Conservation (phyloP, 2,797 vertebrate genomes). For the Falco rusticolus region DNA sequence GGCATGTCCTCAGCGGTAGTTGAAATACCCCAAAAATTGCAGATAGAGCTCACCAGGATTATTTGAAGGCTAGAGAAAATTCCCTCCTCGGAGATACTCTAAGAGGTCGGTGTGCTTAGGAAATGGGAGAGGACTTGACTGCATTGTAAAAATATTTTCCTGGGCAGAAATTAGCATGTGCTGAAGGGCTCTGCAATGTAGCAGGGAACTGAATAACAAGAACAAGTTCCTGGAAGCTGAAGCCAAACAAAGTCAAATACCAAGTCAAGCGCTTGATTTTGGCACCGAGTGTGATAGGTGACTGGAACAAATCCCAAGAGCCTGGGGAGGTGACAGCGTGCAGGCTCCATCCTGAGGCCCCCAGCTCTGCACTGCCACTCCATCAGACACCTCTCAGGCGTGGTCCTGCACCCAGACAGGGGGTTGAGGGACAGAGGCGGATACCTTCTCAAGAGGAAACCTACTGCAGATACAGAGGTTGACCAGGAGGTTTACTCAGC, state of each 20-base stretch:
- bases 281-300: neutral
- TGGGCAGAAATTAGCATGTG: neutral
- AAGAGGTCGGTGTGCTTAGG: neutral
- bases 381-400: neutral
- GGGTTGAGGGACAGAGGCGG: neutral
- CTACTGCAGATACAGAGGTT: neutral
- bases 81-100: neutral
- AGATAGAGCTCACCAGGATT: neutral
- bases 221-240: conserved; percentile 26
- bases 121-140: conserved; percentile 3
- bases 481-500: neutral
- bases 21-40: neutral
- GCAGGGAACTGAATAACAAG: conserved; percentile 3
- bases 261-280: neutral
- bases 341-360: neutral
- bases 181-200: conserved; percentile 14
- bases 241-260: neutral
- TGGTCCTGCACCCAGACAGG: neutral
- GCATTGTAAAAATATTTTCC: conserved; percentile 5
- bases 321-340: neutral
- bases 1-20: neutral
- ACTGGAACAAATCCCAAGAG: conserved; percentile 15
- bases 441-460: neutral
- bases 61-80: neutral
- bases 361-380: neutral